Evolutionary conservation across 2,113 vertebrate species (phyloP).

Genomic region (Illadopsis cleaveri): DNA sequence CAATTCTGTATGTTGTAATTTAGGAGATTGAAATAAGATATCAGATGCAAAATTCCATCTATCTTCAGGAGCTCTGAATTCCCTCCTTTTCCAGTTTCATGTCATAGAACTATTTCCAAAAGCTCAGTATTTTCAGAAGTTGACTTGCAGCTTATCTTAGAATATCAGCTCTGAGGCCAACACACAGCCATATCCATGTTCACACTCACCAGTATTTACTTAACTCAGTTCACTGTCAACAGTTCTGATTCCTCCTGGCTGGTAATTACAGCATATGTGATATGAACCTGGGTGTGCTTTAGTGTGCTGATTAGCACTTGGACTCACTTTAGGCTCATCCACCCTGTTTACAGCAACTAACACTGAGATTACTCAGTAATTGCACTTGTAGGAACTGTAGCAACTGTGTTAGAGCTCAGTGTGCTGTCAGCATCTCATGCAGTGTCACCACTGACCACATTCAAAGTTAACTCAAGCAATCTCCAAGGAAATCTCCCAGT

Average conservation of each 20-base stretch:
- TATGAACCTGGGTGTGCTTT: background rate
- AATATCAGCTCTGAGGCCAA: background rate
- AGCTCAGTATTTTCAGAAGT: background rate
- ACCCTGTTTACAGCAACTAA: background rate
- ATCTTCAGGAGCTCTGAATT: background rate
- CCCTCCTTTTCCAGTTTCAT: background rate
- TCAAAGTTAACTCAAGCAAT: background rate
- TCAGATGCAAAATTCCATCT: background rate
- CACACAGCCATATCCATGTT: background rate
- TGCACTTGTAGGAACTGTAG: background rate
- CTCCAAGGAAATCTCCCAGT: background rate
- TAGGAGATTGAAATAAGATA: background rate
- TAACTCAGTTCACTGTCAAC: background rate
- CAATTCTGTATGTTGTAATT: background rate
- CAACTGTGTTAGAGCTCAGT: background rate
- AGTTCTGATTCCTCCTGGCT: background rate
- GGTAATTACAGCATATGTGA: background rate
- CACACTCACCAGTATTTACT: background rate
- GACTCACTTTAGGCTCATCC: background rate
- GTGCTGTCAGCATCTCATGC: background rate
- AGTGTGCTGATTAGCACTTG: background rate
- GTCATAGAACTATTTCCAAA: background rate
- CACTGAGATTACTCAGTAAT: background rate
- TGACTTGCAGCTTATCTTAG: background rate
- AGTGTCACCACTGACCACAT: background rate